Conservation (phyloP, 1,140 invertebrate species). For the Heliconius melpomene region DNA sequence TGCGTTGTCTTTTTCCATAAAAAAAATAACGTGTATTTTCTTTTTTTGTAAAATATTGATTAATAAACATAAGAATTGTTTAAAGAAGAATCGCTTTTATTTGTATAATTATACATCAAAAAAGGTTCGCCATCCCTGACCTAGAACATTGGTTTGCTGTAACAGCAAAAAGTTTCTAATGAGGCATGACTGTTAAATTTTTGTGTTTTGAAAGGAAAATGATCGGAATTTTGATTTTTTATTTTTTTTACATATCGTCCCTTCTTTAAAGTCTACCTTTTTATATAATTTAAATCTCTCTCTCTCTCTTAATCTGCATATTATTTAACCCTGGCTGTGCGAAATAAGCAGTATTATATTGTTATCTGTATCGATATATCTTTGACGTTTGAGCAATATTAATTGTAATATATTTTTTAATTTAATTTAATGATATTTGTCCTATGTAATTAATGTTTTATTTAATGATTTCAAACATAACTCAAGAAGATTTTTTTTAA, state of each 20-base stretch:
- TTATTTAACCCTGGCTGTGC: conserved; percentile 35
- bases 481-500: background rate
- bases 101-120: too few relatives aligned
- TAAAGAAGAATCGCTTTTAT: too few relatives aligned
- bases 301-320: conserved; percentile 8
- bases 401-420: conserved; percentile 7
- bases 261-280: background rate
- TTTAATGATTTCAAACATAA: too few relatives aligned
- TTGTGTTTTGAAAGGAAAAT: too few relatives aligned
- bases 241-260: background rate
- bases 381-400: conserved; percentile 24
- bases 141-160: background rate
- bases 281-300: background rate
- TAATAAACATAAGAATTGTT: too few relatives aligned
- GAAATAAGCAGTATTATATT: conserved; percentile 42
- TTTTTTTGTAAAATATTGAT: too few relatives aligned
- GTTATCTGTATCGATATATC: background rate
- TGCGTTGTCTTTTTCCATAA: too few relatives aligned
- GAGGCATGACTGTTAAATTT: too few relatives aligned
- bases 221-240: background rate
- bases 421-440: background rate
- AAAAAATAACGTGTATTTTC: too few relatives aligned
- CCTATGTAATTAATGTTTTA: too few relatives aligned
- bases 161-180: background rate
- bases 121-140: too few relatives aligned